Base-by-base conservation (phyloP, 2,113 vertebrate species). In the Emydocephalus ijimae region DNA sequence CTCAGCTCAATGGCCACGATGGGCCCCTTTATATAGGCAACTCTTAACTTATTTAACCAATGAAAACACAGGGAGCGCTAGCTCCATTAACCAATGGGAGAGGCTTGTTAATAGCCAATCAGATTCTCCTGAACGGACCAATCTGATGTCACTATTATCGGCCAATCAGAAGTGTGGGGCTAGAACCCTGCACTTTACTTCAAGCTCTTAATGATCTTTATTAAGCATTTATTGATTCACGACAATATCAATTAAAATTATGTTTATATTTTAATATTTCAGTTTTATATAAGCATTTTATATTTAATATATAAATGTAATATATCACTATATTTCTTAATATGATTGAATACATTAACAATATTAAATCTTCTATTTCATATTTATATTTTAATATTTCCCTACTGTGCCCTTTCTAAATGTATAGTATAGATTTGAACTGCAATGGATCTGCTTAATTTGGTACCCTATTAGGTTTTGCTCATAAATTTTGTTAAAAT, bases 401-500 rank as follows among this genome's bases (percentile, higher is more conserved):
- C 34, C 24, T 5, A 92, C 0, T 39, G 14, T 11, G 48, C 34
- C 4, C 0, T 7, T 24, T 54, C 52, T 52, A 48, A 39, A 86
- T 34, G 12, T 50, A 26, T 39, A 81, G 7, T 69, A 64, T 85
- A n/a, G 34, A 43, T 24, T 91, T 91, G n/a, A 55, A 34, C n/a
- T 55, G 21, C n/a, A 88, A 34, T 92, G 43, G 7, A 59, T 34
- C 39, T 45, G 14, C 5, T 12, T 45, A 2, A 85, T 45, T 89
- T 50, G 34, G 8, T 12, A 45, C 24, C 18, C 59, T 85, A 50
- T 7, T 50, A 90, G 9, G 24, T 85, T 93, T 20, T 92, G 93
- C 87, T 54, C 50, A 2, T 34, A 94, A n/a, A 81, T 90, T 91
- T 93, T 85, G 91, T 0, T 92, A 89, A 93, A 94, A 91, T 94